Percentiles rank a stretch among this genome's conserved stretches.
Conservation (phyloP, 2,113 vertebrate genomes). For the Amphiprion percula region DNA sequence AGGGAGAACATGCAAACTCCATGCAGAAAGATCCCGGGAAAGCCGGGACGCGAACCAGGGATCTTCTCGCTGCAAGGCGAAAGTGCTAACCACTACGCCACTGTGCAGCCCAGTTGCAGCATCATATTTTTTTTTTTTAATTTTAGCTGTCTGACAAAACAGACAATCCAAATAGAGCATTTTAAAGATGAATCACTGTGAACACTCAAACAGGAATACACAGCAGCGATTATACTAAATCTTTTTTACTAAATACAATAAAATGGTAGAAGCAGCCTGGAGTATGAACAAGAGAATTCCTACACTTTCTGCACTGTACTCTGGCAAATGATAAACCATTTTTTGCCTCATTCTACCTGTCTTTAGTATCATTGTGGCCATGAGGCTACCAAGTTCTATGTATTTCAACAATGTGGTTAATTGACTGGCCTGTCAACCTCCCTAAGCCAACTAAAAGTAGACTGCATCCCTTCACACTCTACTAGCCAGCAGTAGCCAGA, state of each 20-base stretch:
- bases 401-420: slow-evolving; percentile 12
- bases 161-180: slow-evolving; percentile 5
- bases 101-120: neutral
- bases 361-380: slow-evolving; percentile 4
- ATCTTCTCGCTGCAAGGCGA: too few relatives aligned
- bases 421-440: slow-evolving; percentile 31
- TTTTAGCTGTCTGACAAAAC: neutral
- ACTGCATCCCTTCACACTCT: slow-evolving; percentile 46
- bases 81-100: too few relatives aligned
- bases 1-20: too few relatives aligned
- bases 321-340: neutral
- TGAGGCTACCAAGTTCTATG: neutral
- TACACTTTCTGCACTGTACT: neutral
- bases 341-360: slow-evolving; percentile 1
- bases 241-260: neutral
- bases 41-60: too few relatives aligned
- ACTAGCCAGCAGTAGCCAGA: slow-evolving; percentile 31
- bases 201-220: slow-evolving; percentile 5
- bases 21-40: too few relatives aligned
- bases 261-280: neutral
- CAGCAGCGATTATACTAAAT: neutral
- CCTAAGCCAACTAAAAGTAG: slow-evolving; percentile 2
- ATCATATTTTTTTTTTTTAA: neutral
- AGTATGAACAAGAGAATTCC: neutral
- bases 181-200: slow-evolving; percentile 2